Conservation (phyloP, 1,140 invertebrate genomes). For the Drosophila pseudoobscura region DNA sequence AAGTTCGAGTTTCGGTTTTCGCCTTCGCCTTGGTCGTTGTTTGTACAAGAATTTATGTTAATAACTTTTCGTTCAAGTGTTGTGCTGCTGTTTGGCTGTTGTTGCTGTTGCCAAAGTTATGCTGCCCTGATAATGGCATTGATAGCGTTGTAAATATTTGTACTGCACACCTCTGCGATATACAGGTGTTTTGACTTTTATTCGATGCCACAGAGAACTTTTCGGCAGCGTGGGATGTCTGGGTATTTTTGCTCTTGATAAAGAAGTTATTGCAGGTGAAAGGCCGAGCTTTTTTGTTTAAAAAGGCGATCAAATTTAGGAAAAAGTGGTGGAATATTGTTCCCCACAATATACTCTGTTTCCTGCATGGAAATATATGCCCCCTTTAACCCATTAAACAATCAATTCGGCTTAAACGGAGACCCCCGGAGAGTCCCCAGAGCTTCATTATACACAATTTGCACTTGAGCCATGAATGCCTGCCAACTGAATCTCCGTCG, state of each 20-base stretch:
- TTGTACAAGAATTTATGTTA: constrained; percentile 74
- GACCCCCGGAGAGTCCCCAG: background rate
- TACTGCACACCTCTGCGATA: no score
- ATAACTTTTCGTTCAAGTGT: constrained; percentile 66
- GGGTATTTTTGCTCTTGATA: no score
- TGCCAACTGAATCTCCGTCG: background rate
- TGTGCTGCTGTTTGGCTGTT: background rate
- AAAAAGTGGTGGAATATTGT: background rate
- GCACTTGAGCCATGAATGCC: constrained; percentile 19
- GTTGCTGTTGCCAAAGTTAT: constrained; percentile 38
- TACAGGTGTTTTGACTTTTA: constrained; percentile 33
- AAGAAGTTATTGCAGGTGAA: no score
- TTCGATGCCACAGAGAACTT: constrained; percentile 7
- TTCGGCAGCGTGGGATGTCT: background rate
- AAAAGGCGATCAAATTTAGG: no score
- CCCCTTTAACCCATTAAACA: constrained; percentile 10
- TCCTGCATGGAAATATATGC: background rate
- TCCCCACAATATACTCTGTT: background rate
- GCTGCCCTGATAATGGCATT: constrained; percentile 73
- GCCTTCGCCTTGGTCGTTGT: constrained; percentile 49
- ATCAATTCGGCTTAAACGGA: constrained; percentile 13
- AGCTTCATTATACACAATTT: constrained; percentile 29
- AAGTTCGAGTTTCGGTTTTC: constrained; percentile 32
- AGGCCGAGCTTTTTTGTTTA: no score
- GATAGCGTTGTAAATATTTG: constrained; percentile 70